Evolutionary conservation across 1,140 invertebrate species (phyloP), one percentile per base, ranked within the genome.

Genomic region (Microplitis mediator): DNA sequence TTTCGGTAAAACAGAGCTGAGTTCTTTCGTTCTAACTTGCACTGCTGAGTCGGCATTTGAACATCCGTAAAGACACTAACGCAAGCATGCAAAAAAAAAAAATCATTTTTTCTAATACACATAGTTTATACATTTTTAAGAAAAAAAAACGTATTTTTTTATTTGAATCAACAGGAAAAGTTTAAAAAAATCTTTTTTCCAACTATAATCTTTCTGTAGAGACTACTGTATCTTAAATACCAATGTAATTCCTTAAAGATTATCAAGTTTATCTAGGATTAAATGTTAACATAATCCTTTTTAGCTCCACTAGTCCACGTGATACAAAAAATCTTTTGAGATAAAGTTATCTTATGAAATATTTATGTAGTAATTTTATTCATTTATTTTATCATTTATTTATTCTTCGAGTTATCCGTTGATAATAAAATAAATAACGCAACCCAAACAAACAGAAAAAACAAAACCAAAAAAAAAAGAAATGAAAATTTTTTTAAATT

Each of bases 21-120:
- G 62, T 64, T 34, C 51, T 72, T 45, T 58, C 32, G 16, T 45
- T 23, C 34, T 51, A 34, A 69, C 3, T 34, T 72, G 60, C 45
- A 66, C 16, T 60, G 71, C 71, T 72, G 64, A 72, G 45, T 58
- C 52, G n/a, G 64, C 71, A 34, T 67, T 72, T 61, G 64, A 60
- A 72, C 64, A 23, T 14, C 23, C 34, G 56, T 61, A 54, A 13
- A 58, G 9, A 32, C 32, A 23, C 54, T 61, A 32, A 67, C 66
- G 71, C 56, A 35, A 63, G 61, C 34, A 60, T 60, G 4, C 5
- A 23, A 23, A 23, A 23, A 23, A 23, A 23, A 23, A 23, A 23
- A 23, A 23, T 23, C 2, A 23, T 23, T 23, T 1, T 23, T 23
- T 23, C 23, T 1, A 23, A 23, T 23, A 23, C 23, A 23, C 23